Percentiles rank a stretch among this genome's conserved stretches.
Evolutionary conservation across 2,888 invertebrate genomes (phyloP).

Genomic region (Macrosoma leucophasiata): DNA sequence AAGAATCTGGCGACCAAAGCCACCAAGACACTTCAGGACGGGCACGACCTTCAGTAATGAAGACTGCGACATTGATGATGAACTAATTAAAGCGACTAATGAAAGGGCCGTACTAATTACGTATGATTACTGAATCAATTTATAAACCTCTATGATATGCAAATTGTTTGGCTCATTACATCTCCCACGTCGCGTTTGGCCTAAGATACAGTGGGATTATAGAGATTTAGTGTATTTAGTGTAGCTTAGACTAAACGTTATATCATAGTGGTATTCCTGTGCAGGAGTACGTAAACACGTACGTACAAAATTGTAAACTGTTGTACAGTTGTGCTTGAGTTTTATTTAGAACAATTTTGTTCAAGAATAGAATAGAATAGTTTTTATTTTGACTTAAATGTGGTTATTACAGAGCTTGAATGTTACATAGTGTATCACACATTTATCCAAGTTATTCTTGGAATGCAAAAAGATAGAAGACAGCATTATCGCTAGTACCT

Average conservation of each 20-base stretch:
- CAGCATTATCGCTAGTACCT: too few species aligned
- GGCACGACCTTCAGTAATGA: too few species aligned
- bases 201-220: constrained; percentile 7
- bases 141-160: constrained; percentile 30
- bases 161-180: constrained; percentile 30
- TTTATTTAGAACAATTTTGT: neutral
- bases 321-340: neutral
- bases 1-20: too few species aligned
- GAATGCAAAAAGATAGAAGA: too few species aligned
- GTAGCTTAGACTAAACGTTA: neutral
- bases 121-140: constrained; percentile 33
- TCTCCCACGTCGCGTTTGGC: constrained; percentile 9
- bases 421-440: too few species aligned
- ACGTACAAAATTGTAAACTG: constrained; percentile 2
- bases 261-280: neutral
- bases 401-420: too few species aligned
- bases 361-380: too few species aligned
- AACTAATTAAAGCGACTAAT: constrained; percentile 15
- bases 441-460: too few species aligned
- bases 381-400: too few species aligned
- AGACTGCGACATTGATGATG: constrained; percentile 15
- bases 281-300: neutral
- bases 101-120: constrained; percentile 29
- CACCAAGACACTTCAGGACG: too few species aligned
- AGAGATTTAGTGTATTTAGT: neutral